Evolutionary conservation across 2,113 vertebrate genomes (phyloP), one percentile per base, ranked within the genome.

Genomic region (Hyla sarda): DNA sequence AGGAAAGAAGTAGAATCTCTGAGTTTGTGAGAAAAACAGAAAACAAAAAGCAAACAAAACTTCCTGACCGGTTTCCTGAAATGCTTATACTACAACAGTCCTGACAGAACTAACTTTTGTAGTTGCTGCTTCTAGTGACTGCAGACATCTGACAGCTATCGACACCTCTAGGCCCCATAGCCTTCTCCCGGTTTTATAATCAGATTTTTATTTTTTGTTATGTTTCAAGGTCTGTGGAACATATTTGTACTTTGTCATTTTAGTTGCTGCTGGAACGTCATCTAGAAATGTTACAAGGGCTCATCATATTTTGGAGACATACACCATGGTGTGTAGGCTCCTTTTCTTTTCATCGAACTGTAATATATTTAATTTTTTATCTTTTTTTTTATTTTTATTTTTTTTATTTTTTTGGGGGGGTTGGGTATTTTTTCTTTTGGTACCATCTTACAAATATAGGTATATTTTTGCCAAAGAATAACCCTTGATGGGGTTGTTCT

Each of bases 231-330:
- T 74, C 30, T 56, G 76, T 34, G 62, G 84, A 71, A 56, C 62
- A 45, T 71, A 32, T 25, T 30, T 71, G 69, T 3, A 60, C 11
- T 47, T 72, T 72, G 52, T 65, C 2, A 8, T 52, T 80, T 73
- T 28, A 48, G 16, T 60, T 82, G 85, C 77, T 87, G 78, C 85
- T 87, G 77, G 34, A 73, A 82, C n/a, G 52, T 86, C 67, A n/a
- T 48, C 14, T 54, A 19, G 34, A 71, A 52, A 81, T 82, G 65
- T 82, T 87, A 87, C 85, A 87, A 72, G 77, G 54, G 85, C 77
- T 87, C 82, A 23, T 69, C 19, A 5, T 56, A 2, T 74, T 30
- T 82, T 72, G 32, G 50, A 72, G 67, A 56, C 72, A 3, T 56
- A 79, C 56, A 73, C n/a, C 58, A 41, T 71, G 5, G 12, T 72